Percentiles rank a stretch among this genome's conserved stretches.
Conservation (phyloP, 2,113 vertebrate species). For the Elaphurus davidianus region DNA sequence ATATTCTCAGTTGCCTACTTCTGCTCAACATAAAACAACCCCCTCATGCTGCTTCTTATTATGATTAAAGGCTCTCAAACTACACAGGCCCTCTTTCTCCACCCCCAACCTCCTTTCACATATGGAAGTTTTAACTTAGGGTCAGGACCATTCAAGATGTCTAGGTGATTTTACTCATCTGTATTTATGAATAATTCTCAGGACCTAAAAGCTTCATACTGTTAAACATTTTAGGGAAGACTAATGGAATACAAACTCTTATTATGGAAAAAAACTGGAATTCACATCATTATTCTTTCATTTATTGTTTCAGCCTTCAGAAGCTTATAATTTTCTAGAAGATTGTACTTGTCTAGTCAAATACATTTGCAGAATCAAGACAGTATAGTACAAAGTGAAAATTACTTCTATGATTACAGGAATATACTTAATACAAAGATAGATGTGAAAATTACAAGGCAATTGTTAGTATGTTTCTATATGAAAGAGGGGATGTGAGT, state of each 20-base stretch:
- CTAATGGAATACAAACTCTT: conserved; percentile 8
- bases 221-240: conserved; percentile 19
- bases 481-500: not conserved
- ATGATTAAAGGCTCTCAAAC: conserved; percentile 29
- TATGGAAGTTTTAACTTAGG: conserved; percentile 58
- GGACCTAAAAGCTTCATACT: not conserved
- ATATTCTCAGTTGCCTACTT: not conserved
- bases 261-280: not conserved
- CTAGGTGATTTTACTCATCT: conserved; percentile 60
- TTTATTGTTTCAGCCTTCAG: not conserved
- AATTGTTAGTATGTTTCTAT: not conserved
- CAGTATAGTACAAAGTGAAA: not conserved
- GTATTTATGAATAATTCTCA: conserved; percentile 56
- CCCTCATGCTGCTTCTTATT: conserved; percentile 37
- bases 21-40: not conserved
- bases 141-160: conserved; percentile 43
- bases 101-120: not conserved
- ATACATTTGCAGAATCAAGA: not conserved
- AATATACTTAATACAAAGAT: not conserved
- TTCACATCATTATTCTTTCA: not conserved
- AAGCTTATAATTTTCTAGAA: conserved; percentile 4
- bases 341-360: not conserved
- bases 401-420: not conserved
- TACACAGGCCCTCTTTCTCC: not conserved
- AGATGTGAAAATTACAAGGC: not conserved